Base-by-base conservation (phyloP, 1,140 invertebrate genomes). In the Asobara japonica region DNA sequence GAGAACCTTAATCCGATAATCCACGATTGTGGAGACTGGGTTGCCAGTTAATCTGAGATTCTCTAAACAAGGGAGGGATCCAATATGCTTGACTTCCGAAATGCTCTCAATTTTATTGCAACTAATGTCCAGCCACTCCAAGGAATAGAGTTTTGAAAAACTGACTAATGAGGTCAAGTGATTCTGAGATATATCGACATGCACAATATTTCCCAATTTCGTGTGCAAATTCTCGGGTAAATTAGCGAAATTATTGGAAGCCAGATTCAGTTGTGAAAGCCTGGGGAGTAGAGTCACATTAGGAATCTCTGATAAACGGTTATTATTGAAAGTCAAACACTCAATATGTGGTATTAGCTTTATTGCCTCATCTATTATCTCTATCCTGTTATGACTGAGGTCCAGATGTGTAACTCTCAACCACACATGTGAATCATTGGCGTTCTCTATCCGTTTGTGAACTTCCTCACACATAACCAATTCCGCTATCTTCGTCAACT, bases 1-100 rank as follows among this genome's bases (percentile, higher is more conserved):
- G 65, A 98, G 88, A 0, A 97, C 93, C 82, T 95, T 95, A 0
- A 96, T 93, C 80, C 97, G 90, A 84, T 98, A 99, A 87, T 98
- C 97, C 75, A 95, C 89, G 36, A 92, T 90, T 3, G 92, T 92
- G 0, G 96, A 94, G 0, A 99, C 93, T 36, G 95, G 94, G 89
- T 99, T 98, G 0, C 95, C 96, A 13, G 93, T 94, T 13, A 98
- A 86, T 77, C 92, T 90, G 6, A 98, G 85, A 83, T 94, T 91
- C 81, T 97, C 96, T 64, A 99, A 86, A 82, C 95, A 94, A 0
- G 96, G 96, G 10, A 98, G 85, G 74, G 90, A 89, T 20, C 93
- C 92, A 18, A 98, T 89, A 83, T 94, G 87, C 65, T 92, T 90
- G 0, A 98, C 91, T 83, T 98, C 95, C 69, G 93, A 90, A 8